Percentiles rank a stretch among this genome's conserved stretches.
Evolutionary conservation across 2,888 invertebrate species (phyloP).

Genomic region (Pollenia griseotomentosa): DNA sequence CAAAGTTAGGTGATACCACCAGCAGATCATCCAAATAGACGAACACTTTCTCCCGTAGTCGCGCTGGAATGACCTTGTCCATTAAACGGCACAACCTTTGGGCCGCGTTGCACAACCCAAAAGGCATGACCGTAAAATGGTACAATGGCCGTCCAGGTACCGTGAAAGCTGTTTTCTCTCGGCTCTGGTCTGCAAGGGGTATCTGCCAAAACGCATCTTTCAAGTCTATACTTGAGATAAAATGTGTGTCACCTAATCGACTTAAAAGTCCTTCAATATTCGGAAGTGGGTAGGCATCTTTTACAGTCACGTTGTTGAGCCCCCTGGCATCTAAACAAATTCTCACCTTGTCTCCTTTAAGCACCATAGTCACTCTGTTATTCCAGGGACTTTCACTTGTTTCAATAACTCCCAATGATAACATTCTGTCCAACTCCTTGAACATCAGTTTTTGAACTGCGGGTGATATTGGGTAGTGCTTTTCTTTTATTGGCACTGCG

Average conservation of each 20-base stretch:
- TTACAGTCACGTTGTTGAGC: neutral
- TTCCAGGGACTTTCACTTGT: neutral
- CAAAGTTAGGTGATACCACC: neutral
- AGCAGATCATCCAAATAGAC: neutral
- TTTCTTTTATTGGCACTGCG: neutral
- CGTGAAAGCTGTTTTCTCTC: constrained; percentile 19
- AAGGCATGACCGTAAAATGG: constrained; percentile 28
- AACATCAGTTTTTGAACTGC: no score
- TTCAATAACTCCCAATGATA: neutral
- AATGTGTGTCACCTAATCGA: neutral
- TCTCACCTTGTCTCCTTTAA: no score
- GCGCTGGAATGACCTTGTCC: neutral
- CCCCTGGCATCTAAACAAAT: no score
- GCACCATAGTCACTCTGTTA: no score
- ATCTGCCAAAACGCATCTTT: constrained; percentile 17
- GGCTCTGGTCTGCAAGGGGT: neutral
- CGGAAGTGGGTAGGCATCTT: neutral
- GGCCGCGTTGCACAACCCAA: constrained; percentile 31
- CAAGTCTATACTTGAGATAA: neutral
- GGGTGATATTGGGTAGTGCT: neutral
- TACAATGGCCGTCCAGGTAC: constrained; percentile 2
- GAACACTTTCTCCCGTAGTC: neutral
- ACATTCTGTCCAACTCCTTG: neutral
- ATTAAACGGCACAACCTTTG: constrained; percentile 13
- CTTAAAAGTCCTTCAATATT: no score